Base-by-base conservation (phyloP, 2,797 vertebrate species). In the Todus mexicanus region DNA sequence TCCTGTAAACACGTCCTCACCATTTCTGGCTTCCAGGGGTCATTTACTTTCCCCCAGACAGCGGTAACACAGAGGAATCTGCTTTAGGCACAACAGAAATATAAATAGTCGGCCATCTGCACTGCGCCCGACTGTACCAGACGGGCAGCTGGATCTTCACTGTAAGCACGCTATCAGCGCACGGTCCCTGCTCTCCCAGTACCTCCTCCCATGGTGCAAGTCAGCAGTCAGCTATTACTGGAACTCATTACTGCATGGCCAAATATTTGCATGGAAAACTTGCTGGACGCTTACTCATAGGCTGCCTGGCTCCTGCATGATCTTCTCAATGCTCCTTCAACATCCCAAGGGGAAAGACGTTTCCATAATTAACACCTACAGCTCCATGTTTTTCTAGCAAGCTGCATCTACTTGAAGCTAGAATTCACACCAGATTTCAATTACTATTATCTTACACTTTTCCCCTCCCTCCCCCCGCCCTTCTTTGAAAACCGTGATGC, bases 211-310 rank as follows among this genome's bases (percentile, higher is more conserved):
- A 6, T 9, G 37, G 57, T 16, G 57, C 37, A 4, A 75, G 69
- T n/a, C 92, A 96, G 88, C 93, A 69, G 35, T 18, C 91, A 80
- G 87, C 66, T 92, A 15, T 81, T 72, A 53, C 84, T 89, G 87
- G 65, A 93, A 87, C 53, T 92, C 87, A 68, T 80, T 83, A 60
- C 33, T 13, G 31, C 78, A 43, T 0, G 1, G 26, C 79, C 84
- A 89, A 92, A 40, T 78, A 91, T 89, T 89, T 94, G 92, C 93
- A 95, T 35, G 64, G 79, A 50, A 89, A 91, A 81, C 94, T 95
- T 66, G 63, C 93, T 81, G 69, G 70, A 87, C 1, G 4, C 70
- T 95, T 93, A 94, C 47, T 83, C 89, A 92, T 3, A 69, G 40
- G 69, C 80, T 17, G 61, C 63, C 21, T 78, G 94, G 76, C 79